Conservation (phyloP, 2,888 invertebrate species). For the Carterocephalus palaemon region DNA sequence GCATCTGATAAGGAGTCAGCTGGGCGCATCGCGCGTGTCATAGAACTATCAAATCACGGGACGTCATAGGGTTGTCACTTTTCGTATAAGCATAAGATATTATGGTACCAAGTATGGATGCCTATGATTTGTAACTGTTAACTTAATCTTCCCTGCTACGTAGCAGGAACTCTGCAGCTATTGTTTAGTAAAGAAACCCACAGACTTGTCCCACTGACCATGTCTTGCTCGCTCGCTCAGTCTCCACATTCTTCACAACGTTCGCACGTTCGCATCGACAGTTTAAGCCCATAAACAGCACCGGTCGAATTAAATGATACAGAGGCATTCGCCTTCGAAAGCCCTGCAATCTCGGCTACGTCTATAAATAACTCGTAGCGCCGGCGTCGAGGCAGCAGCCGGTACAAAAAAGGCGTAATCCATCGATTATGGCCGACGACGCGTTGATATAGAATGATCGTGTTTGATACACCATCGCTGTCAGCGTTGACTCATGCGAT, state of each 20-base stretch:
- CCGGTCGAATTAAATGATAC: slow-evolving; percentile 18
- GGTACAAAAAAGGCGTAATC: slow-evolving; percentile 22
- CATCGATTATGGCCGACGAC: slow-evolving; percentile 19
- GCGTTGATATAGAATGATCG: slow-evolving; percentile 19
- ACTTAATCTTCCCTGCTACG: too few species aligned
- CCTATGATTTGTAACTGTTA: too few species aligned
- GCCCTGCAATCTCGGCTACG: slow-evolving; percentile 19
- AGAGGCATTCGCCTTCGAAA: slow-evolving; percentile 21
- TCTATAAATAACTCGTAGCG: slow-evolving; percentile 23
- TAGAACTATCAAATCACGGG: slow-evolving; percentile 8
- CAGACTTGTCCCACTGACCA: too few species aligned
- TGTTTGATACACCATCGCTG: slow-evolving; percentile 9
- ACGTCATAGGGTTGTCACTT: slow-evolving; percentile 3
- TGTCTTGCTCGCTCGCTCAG: too few species aligned
- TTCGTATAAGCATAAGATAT: neutral
- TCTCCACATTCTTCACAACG: too few species aligned
- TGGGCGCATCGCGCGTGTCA: slow-evolving; percentile 7
- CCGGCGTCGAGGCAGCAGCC: slow-evolving; percentile 12
- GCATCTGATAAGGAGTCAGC: neutral
- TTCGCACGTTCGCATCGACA: neutral
- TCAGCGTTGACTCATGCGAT: slow-evolving; percentile 10
- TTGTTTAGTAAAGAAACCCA: too few species aligned
- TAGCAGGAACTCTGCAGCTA: too few species aligned
- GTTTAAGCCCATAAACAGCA: slow-evolving; percentile 16
- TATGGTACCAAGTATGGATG: neutral